Conservation (phyloP, 2,888 invertebrate species). For the Linhomoeus sp. region DNA sequence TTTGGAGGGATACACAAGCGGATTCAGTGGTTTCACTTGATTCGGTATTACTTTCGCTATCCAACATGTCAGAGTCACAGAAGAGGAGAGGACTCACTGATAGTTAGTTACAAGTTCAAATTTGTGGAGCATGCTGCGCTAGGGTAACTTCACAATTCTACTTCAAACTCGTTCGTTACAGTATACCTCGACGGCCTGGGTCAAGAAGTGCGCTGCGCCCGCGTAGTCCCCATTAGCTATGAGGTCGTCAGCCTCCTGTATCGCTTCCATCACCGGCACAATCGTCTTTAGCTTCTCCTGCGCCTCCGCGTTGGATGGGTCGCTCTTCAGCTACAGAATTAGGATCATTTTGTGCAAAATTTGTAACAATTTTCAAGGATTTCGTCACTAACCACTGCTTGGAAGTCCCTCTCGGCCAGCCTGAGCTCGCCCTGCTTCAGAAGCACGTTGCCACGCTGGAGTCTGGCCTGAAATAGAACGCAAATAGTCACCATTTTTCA, state of each 20-base stretch:
- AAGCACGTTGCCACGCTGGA: constrained; percentile 65
- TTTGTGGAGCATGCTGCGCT: too few relatives aligned
- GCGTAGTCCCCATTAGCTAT: constrained; percentile 40
- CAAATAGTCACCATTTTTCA: constrained; percentile 4
- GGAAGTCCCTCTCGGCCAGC: constrained; percentile 59
- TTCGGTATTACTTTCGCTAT: too few relatives aligned
- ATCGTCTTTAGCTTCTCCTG: constrained; percentile 46
- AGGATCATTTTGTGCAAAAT: background rate
- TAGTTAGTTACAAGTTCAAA: too few relatives aligned
- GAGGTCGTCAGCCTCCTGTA: constrained; percentile 44
- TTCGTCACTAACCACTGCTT: constrained; percentile 31
- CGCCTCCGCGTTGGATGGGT: constrained; percentile 58
- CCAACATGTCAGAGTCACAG: too few relatives aligned
- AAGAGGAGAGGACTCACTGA: too few relatives aligned
- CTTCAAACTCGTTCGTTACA: too few relatives aligned
- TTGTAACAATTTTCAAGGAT: too few relatives aligned
- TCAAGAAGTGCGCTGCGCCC: constrained; percentile 45
- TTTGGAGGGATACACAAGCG: too few relatives aligned
- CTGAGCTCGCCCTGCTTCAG: constrained; percentile 63
- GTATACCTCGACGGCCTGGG: constrained; percentile 18
- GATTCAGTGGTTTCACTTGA: too few relatives aligned
- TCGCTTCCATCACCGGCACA: constrained; percentile 42
- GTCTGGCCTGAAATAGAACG: constrained; percentile 36
- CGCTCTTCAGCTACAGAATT: constrained; percentile 40
- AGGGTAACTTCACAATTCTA: too few relatives aligned